These are phyloP conservation scores for Neofelis nebulosa DNA, from an alignment of 2,113 vertebrate species.

Conservation along the genomic window DNA sequence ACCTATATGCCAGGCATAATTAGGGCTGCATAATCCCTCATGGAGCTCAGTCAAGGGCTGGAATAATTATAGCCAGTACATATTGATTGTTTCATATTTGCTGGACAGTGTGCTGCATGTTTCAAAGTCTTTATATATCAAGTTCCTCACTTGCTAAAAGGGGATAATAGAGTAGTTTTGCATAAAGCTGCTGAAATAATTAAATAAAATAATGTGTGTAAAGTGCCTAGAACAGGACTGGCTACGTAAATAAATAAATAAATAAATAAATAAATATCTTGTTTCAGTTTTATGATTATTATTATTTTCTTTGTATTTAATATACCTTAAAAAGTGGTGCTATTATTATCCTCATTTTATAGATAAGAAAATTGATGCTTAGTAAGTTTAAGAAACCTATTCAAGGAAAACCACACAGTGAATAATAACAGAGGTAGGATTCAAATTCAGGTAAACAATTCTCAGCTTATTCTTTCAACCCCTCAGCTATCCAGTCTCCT, in stretches of 20 bases:
- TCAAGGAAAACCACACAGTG: background rate
- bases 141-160: background rate
- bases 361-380: background rate
- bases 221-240: background rate
- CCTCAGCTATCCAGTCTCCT: background rate
- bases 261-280: background rate
- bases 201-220: background rate
- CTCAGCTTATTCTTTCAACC: background rate
- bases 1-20: background rate
- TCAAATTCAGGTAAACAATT: slow-evolving; percentile 11
- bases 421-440: background rate
- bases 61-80: background rate
- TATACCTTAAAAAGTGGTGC: background rate
- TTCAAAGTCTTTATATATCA: background rate
- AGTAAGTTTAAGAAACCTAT: background rate
- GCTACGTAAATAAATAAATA: no score
- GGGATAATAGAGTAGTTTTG: background rate
- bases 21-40: background rate
- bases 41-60: background rate
- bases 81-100: background rate
- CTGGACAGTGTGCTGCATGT: background rate
- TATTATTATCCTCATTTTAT: background rate
- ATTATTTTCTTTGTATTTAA: slow-evolving; percentile 13
- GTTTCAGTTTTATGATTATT: background rate
- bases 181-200: background rate